Conservation (phyloP, 37 sponge, comb jelly and placozoan genomes). For the Geodia barretti region DNA sequence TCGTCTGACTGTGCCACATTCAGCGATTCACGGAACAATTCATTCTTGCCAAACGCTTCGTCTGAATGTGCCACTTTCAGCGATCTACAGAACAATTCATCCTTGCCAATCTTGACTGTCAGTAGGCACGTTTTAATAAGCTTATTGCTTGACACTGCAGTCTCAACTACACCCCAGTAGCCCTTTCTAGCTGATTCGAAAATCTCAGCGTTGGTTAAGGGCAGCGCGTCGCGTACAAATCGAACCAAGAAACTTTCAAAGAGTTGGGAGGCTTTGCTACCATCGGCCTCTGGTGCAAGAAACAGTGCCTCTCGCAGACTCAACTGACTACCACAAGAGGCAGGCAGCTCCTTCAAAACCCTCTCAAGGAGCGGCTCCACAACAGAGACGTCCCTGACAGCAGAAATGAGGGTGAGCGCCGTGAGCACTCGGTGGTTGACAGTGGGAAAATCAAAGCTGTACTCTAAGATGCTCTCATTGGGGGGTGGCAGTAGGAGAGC, state of each 20-base stretch:
- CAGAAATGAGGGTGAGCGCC: not conserved
- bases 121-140: not conserved
- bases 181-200: slow-evolving; percentile 16
- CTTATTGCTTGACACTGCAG: not conserved
- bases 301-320: too few species aligned
- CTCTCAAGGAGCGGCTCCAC: not conserved
- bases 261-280: not conserved
- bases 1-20: not conserved
- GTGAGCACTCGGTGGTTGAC: not conserved
- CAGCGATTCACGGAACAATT: too few species aligned
- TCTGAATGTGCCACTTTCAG: not conserved
- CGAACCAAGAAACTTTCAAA: not conserved
- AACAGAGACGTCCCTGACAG: not conserved
- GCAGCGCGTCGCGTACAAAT: not conserved
- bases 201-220: not conserved
- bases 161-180: slow-evolving; percentile 15
- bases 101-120: not conserved
- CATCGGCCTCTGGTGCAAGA: too few species aligned
- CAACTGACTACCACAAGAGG: not conserved
- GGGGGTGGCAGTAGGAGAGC: not conserved
- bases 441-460: not conserved
- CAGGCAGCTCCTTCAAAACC: not conserved
- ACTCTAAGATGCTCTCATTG: not conserved
- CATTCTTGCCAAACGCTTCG: too few species aligned
- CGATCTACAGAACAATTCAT: not conserved